These are phyloP conservation scores for Pseudorhiza aurosa DNA, from an alignment of 30 jellyfish, hydroid and myxozoan genomes.

Conservation along the genomic window DNA sequence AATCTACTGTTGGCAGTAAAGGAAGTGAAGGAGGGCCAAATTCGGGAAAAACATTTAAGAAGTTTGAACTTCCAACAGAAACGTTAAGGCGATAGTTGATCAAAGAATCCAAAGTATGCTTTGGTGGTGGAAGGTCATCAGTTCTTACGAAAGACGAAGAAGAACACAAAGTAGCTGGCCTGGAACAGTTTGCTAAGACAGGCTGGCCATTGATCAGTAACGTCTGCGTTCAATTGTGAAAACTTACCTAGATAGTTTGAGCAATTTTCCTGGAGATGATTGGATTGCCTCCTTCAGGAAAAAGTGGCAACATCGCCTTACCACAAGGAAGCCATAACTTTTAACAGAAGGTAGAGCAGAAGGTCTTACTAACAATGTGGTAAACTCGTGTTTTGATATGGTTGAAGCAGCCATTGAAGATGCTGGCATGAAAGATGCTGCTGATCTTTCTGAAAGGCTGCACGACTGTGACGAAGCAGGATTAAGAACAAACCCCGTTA, in stretches of 20 bases:
- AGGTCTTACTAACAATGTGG: slow-evolving; percentile 18
- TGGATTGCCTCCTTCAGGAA: slow-evolving; percentile 40
- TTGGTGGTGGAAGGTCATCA: slow-evolving; percentile 32
- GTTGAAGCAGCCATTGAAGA: slow-evolving; percentile 2
- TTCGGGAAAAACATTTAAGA: not conserved
- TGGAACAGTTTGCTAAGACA: slow-evolving; percentile 25
- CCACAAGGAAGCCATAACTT: slow-evolving; percentile 56
- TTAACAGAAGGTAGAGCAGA: slow-evolving; percentile 63
- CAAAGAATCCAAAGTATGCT: not conserved
- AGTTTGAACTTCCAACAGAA: slow-evolving; percentile 30
- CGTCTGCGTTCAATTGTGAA: slow-evolving; percentile 39
- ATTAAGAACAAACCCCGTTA: slow-evolving; percentile 39
- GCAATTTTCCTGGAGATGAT: slow-evolving; percentile 57
- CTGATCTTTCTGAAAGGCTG: slow-evolving; percentile 45
- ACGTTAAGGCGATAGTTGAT: slow-evolving; percentile 19
- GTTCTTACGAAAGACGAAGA: slow-evolving; percentile 38
- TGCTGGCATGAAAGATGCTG: slow-evolving; percentile 25
- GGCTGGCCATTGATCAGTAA: slow-evolving; percentile 50
- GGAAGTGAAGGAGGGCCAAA: slow-evolving; percentile 1
- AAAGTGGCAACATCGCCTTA: slow-evolving; percentile 32
- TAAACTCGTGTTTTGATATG: slow-evolving; percentile 15
- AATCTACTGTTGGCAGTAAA: not conserved
- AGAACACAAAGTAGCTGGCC: slow-evolving; percentile 37
- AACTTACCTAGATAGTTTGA: slow-evolving; percentile 10
- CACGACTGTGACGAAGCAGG: slow-evolving; percentile 72